Percentiles rank a stretch among this genome's conserved stretches.
These are phyloP conservation scores for Euglossa dilemma DNA, from an alignment of 1,140 invertebrate genomes.

Conservation along the genomic window DNA sequence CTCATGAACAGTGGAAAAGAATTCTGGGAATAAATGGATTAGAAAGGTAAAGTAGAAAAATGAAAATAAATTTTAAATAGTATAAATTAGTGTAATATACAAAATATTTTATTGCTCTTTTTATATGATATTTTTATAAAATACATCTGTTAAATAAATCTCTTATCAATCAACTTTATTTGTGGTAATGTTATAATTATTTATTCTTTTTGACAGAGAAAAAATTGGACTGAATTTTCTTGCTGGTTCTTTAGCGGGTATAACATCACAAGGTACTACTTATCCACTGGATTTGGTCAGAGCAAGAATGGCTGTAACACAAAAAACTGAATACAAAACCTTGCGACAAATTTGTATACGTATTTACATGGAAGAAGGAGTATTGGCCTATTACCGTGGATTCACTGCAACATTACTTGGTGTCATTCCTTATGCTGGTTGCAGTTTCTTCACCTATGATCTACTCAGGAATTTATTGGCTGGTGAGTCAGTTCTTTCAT, in stretches of 20 bases:
- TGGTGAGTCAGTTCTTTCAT: constrained; percentile 83
- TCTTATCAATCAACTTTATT: background rate
- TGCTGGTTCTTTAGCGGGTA: constrained; percentile 95
- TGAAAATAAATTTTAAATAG: background rate
- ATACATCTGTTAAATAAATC: background rate
- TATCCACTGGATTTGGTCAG: constrained; percentile 98
- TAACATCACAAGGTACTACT: constrained; percentile 95
- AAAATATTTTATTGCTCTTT: background rate
- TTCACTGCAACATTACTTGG: constrained; percentile 96
- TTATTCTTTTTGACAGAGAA: constrained; percentile 20
- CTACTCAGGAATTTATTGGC: constrained; percentile 92
- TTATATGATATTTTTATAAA: background rate
- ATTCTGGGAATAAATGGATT: constrained; percentile 88
- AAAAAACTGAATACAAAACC: constrained; percentile 87
- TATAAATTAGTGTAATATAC: background rate
- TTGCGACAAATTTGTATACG: constrained; percentile 90
- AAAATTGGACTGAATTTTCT: constrained; percentile 85
- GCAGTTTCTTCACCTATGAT: constrained; percentile 99
- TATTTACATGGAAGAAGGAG: constrained; percentile 92
- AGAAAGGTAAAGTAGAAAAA: constrained; percentile 82
- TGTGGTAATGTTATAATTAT: background rate
- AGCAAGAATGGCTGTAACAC: constrained; percentile 98
- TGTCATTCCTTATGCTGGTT: constrained; percentile 98
- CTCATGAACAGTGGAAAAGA: constrained; percentile 98
- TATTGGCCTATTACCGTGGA: constrained; percentile 91